A percentile compares a stretch with the other conserved stretches of the same genome.
phyloP scores from a whole-genome alignment of 2,888 invertebrate species.

The Isotomurus palustris region DNA sequence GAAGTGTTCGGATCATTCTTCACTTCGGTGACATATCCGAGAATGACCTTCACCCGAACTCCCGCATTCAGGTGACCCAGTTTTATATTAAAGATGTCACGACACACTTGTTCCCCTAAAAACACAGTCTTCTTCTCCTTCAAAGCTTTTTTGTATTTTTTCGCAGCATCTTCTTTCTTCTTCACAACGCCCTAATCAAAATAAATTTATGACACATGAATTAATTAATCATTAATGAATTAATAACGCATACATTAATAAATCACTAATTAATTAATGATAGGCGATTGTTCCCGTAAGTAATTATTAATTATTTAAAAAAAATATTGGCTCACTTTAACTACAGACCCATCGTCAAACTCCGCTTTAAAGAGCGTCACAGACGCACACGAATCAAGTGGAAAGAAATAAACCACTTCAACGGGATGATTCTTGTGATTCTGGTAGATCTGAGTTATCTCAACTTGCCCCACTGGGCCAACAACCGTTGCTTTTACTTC shows the following conservation, averaged over 20 bases:
- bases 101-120: constrained; percentile 36
- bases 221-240: too few relatives aligned
- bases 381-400: too few relatives aligned
- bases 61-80: constrained; percentile 45
- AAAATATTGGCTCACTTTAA: too few relatives aligned
- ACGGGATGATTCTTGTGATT: constrained; percentile 38
- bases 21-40: constrained; percentile 44
- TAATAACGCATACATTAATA: too few relatives aligned
- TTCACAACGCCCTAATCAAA: constrained; percentile 39
- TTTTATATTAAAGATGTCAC: constrained; percentile 42
- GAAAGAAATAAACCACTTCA: constrained; percentile 37
- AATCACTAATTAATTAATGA: too few relatives aligned
- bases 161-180: constrained; percentile 38
- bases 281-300: too few relatives aligned
- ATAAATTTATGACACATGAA: too few relatives aligned
- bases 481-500: constrained; percentile 16
- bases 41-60: constrained; percentile 37
- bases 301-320: too few relatives aligned
- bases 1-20: constrained; percentile 40
- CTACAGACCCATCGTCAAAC: too few relatives aligned
- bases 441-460: constrained; percentile 30
- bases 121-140: constrained; percentile 34
- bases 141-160: constrained; percentile 37
- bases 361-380: too few relatives aligned
- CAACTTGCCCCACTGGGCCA: constrained; percentile 23